These are phyloP conservation scores for Dryobotodes eremita DNA, from an alignment of 2,888 invertebrate genomes.

Conservation along the genomic window DNA sequence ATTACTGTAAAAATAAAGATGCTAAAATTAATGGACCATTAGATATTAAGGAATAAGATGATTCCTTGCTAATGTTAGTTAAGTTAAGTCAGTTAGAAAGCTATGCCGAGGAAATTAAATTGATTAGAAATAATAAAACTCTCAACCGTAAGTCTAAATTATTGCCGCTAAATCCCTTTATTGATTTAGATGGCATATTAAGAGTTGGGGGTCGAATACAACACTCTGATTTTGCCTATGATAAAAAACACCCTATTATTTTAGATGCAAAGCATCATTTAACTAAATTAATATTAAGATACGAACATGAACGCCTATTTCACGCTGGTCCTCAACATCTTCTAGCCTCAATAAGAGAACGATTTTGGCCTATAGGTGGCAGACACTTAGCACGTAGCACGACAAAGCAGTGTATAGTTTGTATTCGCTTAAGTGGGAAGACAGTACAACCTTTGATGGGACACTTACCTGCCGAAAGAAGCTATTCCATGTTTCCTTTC, in stretches of 20 bases:
- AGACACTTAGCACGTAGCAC: not conserved
- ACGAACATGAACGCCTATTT: not conserved
- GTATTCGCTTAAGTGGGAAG: not conserved
- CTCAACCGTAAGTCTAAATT: too few species aligned
- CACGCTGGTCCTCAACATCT: slow-evolving; percentile 1
- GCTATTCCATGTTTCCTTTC: not conserved
- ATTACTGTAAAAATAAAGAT: too few species aligned
- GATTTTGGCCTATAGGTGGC: not conserved
- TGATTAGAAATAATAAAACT: too few species aligned
- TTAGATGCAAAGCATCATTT: not conserved
- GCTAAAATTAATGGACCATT: too few species aligned
- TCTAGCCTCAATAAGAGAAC: not conserved
- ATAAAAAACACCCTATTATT: slow-evolving; percentile 3
- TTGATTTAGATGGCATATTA: too few species aligned
- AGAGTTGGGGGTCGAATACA: too few species aligned
- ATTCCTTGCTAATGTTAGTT: too few species aligned
- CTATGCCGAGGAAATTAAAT: too few species aligned
- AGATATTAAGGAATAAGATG: too few species aligned
- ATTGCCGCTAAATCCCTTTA: too few species aligned
- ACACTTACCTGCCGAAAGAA: slow-evolving; percentile 5
- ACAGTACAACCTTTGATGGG: slow-evolving; percentile 1
- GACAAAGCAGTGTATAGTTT: not conserved
- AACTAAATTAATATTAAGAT: not conserved
- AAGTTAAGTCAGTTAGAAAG: too few species aligned
- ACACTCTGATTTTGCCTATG: too few species aligned